phyloP scores from a whole-genome alignment of 2,113 vertebrate species.

The Caracal caracal region DNA sequence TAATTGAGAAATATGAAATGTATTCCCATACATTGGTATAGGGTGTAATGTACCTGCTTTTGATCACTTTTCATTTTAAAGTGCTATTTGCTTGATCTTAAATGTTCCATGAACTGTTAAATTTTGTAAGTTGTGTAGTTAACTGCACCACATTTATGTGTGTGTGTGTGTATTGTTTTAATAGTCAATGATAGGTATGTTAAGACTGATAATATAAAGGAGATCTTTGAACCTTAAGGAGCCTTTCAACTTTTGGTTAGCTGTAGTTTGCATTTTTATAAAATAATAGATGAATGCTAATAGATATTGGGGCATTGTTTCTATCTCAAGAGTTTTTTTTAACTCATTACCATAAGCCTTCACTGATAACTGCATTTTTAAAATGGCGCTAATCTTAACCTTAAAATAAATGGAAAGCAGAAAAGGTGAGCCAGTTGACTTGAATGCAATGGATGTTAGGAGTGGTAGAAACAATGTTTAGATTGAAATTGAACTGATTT shows the following conservation, averaged over 20 bases:
- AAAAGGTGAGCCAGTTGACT: conserved; percentile 77
- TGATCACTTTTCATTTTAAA: conserved; percentile 89
- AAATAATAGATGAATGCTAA: conserved; percentile 79
- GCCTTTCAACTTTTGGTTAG: conserved; percentile 78
- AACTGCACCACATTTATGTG: conserved; percentile 81
- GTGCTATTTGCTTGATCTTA: conserved; percentile 87
- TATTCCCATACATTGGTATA: conserved; percentile 88
- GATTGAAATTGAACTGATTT: conserved; percentile 71
- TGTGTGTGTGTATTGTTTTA: conserved; percentile 77
- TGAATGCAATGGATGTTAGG: conserved; percentile 68
- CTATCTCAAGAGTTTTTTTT: conserved; percentile 65
- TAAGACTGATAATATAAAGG: conserved; percentile 78
- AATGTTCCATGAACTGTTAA: conserved; percentile 89
- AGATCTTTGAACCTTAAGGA: conserved; percentile 81
- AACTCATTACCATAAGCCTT: conserved; percentile 69
- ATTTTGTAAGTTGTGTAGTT: conserved; percentile 83
- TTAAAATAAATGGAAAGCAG: conserved; percentile 73
- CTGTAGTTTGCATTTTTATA: conserved; percentile 81
- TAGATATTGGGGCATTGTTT: conserved; percentile 74
- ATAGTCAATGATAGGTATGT: conserved; percentile 81
- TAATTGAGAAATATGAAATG: conserved; percentile 89
- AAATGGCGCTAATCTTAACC: conserved; percentile 61
- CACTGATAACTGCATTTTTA: conserved; percentile 62
- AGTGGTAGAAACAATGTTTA: conserved; percentile 71
- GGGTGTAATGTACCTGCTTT: conserved; percentile 87